phyloP scores from a whole-genome alignment of 92 coral and sea anemone genomes.

The Porites divaricata region DNA sequence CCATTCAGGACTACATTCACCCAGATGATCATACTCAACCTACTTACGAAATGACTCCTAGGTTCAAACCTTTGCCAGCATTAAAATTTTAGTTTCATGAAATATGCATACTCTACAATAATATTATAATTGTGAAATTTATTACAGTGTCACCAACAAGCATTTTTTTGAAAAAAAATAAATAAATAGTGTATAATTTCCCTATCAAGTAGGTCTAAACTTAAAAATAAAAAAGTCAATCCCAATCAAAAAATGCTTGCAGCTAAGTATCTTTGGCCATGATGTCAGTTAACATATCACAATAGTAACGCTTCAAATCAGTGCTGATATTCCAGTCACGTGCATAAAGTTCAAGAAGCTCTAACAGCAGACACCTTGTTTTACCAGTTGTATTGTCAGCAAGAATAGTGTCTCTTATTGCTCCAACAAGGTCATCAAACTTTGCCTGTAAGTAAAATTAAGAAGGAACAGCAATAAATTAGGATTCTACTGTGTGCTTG shows the following conservation, averaged over 20 bases:
- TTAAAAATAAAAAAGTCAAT: neutral
- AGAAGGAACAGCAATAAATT: neutral
- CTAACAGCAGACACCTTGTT: conserved; percentile 82
- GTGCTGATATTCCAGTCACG: conserved; percentile 54
- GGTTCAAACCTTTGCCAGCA: too few species aligned
- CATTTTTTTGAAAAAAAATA: too few species aligned
- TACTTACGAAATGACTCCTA: too few species aligned
- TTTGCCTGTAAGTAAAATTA: conserved; percentile 55
- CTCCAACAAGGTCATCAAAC: conserved; percentile 70
- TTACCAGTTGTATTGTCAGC: conserved; percentile 59
- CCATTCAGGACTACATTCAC: too few species aligned
- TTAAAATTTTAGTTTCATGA: too few species aligned
- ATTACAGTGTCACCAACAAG: neutral
- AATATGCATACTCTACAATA: too few species aligned
- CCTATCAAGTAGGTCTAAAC: neutral
- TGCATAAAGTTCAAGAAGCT: conserved; percentile 75
- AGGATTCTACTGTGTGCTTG: neutral
- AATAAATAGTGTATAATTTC: neutral
- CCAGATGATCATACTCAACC: too few species aligned
- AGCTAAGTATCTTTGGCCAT: conserved; percentile 24
- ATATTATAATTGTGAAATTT: too few species aligned
- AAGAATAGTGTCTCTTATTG: conserved; percentile 73
- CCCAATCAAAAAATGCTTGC: neutral
- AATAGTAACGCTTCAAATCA: conserved; percentile 64
- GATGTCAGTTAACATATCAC: conserved; percentile 75